Evolutionary conservation across 2,888 invertebrate species (phyloP), one percentile per base, ranked within the genome.

Genomic region (Apamea crenata): DNA sequence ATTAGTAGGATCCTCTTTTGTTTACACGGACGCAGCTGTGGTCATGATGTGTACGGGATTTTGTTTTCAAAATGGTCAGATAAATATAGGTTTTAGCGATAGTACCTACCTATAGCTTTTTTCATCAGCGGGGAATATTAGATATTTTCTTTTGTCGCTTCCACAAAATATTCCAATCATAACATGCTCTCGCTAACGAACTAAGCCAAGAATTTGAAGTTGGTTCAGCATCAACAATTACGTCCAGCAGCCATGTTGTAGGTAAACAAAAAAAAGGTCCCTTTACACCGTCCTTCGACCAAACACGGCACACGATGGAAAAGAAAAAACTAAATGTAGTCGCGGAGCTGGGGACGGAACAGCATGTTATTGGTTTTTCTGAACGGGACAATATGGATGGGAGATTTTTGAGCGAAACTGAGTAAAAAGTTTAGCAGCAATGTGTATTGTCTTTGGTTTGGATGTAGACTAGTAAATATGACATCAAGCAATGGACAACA

Each of bases 241-340:
- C 36, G 53, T 70, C 25, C 59, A 29, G 16, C 21, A 32, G 66
- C 47, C 82, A 80, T 74, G 61, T 32, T 65, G 14, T 40, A n/a
- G n/a, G n/a, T n/a, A 84, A 74, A 69, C 16, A 59, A 74, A 80
- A 78, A 66, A 53, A 65, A 40, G 21, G 7, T 36, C 29, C n/a
- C 3, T 66, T 61, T 56, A 36, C 56, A 59, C 59, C 10, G n/a
- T 47, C 10, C n/a, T 29, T 36, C 44, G 44, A 70, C n/a, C 70
- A 67, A 83, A 84, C 81, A 36, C 70, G 66, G 36, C 63, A 44
- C 18, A 71, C 82, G 53, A 56, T 56, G 61, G 16, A 70, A 80
- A 80, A 50, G 36, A 74, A 61, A 84, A 66, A 74, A 67, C 5
- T 18, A 61, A 40, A 61, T 40, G 0, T 40, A 80, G 75, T 36